A percentile compares a stretch with the other conserved stretches of the same genome.
Conservation (phyloP, 2,113 vertebrate species). For the Maccullochella peelii region DNA sequence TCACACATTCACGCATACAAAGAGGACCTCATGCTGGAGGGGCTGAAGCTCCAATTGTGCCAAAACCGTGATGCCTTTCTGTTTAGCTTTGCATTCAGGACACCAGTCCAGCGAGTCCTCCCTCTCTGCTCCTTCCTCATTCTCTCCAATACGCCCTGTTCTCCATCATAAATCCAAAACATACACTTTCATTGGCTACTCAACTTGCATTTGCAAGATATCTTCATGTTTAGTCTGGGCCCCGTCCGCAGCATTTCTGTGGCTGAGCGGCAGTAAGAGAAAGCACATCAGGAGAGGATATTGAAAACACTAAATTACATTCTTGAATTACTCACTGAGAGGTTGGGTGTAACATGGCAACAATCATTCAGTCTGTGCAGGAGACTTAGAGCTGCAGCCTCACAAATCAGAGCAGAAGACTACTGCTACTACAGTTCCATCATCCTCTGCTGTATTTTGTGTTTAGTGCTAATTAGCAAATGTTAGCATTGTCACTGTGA, state of each 20-base stretch:
- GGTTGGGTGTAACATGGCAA: constrained; percentile 21
- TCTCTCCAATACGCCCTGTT: not conserved
- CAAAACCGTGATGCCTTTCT: not conserved
- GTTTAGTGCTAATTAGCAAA: not conserved
- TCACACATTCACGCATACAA: constrained; percentile 9
- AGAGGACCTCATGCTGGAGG: constrained; percentile 12
- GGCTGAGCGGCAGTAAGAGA: constrained; percentile 42
- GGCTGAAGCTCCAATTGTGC: not conserved
- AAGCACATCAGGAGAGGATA: constrained; percentile 51
- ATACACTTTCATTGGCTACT: constrained; percentile 8
- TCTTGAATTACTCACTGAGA: constrained; percentile 40
- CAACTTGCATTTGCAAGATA: constrained; percentile 49
- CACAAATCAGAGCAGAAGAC: constrained; percentile 11
- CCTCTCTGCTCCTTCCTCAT: not conserved
- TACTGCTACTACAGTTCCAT: not conserved
- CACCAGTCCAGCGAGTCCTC: not conserved
- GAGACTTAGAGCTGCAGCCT: constrained; percentile 19
- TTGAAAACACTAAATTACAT: constrained; percentile 59
- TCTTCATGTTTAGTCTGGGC: constrained; percentile 47
- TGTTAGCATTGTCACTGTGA: not conserved
- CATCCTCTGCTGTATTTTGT: not conserved
- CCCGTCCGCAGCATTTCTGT: constrained; percentile 57
- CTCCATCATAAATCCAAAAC: constrained; percentile 30
- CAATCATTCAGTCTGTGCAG: constrained; percentile 9
- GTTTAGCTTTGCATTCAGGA: constrained; percentile 20